phyloP scores from a whole-genome alignment of 2,113 vertebrate species.

The Poicephalus gulielmi region DNA sequence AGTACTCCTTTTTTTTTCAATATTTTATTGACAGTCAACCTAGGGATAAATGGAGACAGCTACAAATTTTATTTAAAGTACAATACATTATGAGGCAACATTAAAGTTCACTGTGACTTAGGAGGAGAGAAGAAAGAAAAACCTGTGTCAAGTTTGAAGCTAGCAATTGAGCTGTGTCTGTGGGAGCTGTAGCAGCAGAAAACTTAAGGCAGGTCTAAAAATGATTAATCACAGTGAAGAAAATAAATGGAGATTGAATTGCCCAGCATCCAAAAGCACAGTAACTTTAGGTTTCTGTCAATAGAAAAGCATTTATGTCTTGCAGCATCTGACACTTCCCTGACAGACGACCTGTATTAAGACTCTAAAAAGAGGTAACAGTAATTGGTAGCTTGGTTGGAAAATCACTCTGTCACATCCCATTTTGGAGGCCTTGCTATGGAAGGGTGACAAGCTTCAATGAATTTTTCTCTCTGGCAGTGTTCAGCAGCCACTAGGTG shows the following conservation, averaged over 20 bases:
- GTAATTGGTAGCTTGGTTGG: background rate
- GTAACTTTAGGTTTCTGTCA: background rate
- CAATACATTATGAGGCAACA: too few relatives aligned
- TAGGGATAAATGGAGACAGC: too few relatives aligned
- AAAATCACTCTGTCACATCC: background rate
- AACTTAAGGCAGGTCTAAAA: background rate
- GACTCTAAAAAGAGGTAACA: background rate
- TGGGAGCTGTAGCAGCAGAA: background rate
- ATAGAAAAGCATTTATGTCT: background rate
- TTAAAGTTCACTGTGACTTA: background rate
- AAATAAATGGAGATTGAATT: background rate
- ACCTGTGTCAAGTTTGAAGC: background rate
- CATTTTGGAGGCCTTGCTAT: background rate
- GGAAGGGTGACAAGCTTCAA: background rate
- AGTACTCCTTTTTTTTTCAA: too few relatives aligned
- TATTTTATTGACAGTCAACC: too few relatives aligned
- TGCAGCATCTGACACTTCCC: background rate
- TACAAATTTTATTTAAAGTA: too few relatives aligned
- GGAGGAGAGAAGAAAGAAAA: background rate
- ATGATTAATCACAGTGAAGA: background rate
- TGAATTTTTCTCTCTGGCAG: background rate
- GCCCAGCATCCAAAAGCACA: background rate
- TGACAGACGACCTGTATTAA: background rate
- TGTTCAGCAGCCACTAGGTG: slow-evolving; percentile 46
- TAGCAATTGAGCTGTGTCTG: background rate